Evolutionary conservation across 2,797 vertebrate genomes (phyloP).

Genomic region (Atherinosoma microstoma): DNA sequence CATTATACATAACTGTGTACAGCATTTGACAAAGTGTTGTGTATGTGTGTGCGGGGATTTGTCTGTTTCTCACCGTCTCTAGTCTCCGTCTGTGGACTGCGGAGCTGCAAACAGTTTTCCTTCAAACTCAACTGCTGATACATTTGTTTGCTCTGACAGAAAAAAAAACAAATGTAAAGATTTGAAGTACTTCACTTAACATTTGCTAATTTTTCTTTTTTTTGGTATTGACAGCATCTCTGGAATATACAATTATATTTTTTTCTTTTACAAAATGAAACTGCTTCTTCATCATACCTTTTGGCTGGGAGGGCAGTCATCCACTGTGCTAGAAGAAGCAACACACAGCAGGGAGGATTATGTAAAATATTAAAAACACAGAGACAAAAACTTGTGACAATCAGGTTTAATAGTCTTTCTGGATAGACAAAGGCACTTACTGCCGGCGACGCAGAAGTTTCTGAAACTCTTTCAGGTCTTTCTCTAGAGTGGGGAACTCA

Average conservation of each 20-base stretch:
- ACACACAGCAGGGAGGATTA: conserved; percentile 29
- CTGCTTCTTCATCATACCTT: conserved; percentile 84
- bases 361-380: neutral
- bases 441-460: conserved; percentile 95
- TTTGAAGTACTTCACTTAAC: neutral
- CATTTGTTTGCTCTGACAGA: conserved; percentile 89
- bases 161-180: conserved; percentile 7
- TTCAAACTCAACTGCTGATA: conserved; percentile 96
- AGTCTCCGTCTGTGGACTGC: conserved; percentile 85
- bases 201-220: too few species aligned
- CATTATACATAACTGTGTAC: conserved; percentile 34
- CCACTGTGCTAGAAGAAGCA: conserved; percentile 90
- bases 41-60: neutral
- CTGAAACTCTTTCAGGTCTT: conserved; percentile 97
- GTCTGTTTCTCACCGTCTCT: conserved; percentile 89
- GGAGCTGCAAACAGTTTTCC: conserved; percentile 91
- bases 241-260: neutral
- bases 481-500: conserved; percentile 94
- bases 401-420: neutral
- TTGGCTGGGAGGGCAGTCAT: conserved; percentile 94
- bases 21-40: conserved; percentile 8
- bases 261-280: neutral
- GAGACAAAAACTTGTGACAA: neutral
- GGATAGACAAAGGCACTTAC: conserved; percentile 81
- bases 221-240: neutral